These are phyloP conservation scores for Platanista minor DNA, from an alignment of 2,113 vertebrate genomes.

Conservation along the genomic window DNA sequence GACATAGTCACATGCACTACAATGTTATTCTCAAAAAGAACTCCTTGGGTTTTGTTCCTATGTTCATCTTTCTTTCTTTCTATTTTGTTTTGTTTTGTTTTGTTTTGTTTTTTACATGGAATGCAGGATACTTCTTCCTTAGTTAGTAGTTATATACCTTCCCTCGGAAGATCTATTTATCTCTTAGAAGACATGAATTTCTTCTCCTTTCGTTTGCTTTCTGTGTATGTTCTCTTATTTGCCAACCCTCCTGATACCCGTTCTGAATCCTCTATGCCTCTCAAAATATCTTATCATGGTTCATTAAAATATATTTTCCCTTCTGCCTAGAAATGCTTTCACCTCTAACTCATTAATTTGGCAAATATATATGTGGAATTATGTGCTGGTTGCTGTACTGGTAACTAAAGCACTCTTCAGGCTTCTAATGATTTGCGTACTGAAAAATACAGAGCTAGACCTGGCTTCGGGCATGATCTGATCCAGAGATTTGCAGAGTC, in stretches of 20 bases:
- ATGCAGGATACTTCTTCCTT: not conserved
- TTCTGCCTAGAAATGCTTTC: not conserved
- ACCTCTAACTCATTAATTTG: not conserved
- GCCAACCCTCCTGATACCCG: not conserved
- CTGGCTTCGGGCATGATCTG: not conserved
- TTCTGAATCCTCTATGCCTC: not conserved
- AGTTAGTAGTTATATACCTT: not conserved
- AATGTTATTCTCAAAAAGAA: not conserved
- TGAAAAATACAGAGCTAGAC: not conserved
- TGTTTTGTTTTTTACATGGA: not conserved
- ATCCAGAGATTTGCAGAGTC: not conserved
- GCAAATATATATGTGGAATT: not conserved
- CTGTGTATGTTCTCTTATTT: not conserved
- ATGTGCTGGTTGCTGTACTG: not conserved
- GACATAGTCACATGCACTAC: not conserved
- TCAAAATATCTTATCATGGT: not conserved
- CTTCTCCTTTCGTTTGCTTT: not conserved
- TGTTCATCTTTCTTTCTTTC: not conserved
- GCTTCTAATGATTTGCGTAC: not conserved
- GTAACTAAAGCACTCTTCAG: not conserved
- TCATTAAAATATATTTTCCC: not conserved
- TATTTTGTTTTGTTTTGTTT: not conserved
- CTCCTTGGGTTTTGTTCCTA: not conserved
- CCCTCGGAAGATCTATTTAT: not conserved
- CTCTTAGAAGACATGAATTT: not conserved